These are phyloP conservation scores for Gymnopithys bicolor DNA, from an alignment of 2,797 vertebrate genomes.

Conservation along the genomic window DNA sequence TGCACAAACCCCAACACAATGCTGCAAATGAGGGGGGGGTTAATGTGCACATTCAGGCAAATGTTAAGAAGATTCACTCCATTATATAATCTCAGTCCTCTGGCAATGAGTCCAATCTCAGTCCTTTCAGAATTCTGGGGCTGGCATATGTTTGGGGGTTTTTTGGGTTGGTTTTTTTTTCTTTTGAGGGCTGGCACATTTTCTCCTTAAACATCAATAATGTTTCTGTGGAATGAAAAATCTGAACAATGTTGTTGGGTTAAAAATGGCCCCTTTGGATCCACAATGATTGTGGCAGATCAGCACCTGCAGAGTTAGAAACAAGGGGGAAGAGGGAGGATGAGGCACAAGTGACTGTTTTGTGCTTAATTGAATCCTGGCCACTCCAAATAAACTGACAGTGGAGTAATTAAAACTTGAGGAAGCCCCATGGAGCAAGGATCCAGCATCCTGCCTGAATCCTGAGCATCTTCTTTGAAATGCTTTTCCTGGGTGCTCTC, in stretches of 20 bases:
- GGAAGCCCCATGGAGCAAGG: background rate
- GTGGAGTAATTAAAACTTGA: background rate
- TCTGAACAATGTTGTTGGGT: background rate
- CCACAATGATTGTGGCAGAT: background rate
- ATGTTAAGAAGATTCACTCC: background rate
- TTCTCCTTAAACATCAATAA: background rate
- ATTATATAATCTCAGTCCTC: slow-evolving; percentile 27
- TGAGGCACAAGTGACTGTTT: background rate
- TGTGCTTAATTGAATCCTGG: background rate
- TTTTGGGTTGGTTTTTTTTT: too few species aligned
- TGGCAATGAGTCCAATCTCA: slow-evolving; percentile 10
- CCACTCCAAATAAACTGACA: background rate
- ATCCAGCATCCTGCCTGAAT: background rate
- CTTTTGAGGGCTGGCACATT: background rate
- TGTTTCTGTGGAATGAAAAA: background rate
- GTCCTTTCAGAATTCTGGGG: background rate
- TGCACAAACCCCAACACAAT: slow-evolving; percentile 52
- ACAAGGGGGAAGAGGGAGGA: background rate
- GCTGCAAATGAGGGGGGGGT: slow-evolving; percentile 5
- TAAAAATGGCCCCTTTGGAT: background rate
- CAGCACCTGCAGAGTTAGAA: background rate
- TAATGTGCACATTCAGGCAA: slow-evolving; percentile 16
- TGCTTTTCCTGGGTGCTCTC: background rate
- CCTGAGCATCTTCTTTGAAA: background rate
- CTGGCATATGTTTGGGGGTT: background rate